phyloP scores from a whole-genome alignment of 1,140 invertebrate species.

The Lepidurus couesii region DNA sequence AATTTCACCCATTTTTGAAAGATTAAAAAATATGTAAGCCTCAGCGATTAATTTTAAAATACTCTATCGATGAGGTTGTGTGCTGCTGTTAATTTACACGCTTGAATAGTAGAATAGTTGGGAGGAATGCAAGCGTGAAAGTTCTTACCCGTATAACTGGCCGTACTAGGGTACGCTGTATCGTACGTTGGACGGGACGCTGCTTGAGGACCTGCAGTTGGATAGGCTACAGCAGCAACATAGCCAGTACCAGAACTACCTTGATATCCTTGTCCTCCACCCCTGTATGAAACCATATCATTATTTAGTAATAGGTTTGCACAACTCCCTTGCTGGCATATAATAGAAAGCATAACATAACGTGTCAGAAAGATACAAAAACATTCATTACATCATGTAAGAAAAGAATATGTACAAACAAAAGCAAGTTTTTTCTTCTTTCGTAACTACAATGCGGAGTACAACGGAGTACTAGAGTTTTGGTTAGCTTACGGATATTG shows the following conservation, averaged over 20 bases:
- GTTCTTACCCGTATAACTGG: conserved; percentile 28
- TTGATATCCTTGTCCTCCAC: conserved; percentile 12
- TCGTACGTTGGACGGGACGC: conserved; percentile 32
- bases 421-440: not conserved
- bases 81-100: too few relatives aligned
- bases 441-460: not conserved
- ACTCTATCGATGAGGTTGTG: too few relatives aligned
- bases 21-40: too few relatives aligned
- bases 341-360: not conserved
- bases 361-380: not conserved
- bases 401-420: not conserved
- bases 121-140: not conserved
- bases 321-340: too few relatives aligned
- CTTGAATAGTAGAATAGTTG: not conserved
- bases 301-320: not conserved
- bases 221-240: conserved; percentile 17
- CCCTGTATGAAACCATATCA: not conserved
- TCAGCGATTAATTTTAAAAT: too few relatives aligned
- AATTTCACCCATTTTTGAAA: too few relatives aligned
- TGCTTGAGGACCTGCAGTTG: conserved; percentile 22
- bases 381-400: not conserved
- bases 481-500: not conserved
- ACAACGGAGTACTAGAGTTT: not conserved
- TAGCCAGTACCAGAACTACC: conserved; percentile 8
- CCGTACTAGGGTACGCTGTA: conserved; percentile 34